These are phyloP conservation scores for Ischnura elegans DNA, from an alignment of 2,888 invertebrate species.

Conservation along the genomic window DNA sequence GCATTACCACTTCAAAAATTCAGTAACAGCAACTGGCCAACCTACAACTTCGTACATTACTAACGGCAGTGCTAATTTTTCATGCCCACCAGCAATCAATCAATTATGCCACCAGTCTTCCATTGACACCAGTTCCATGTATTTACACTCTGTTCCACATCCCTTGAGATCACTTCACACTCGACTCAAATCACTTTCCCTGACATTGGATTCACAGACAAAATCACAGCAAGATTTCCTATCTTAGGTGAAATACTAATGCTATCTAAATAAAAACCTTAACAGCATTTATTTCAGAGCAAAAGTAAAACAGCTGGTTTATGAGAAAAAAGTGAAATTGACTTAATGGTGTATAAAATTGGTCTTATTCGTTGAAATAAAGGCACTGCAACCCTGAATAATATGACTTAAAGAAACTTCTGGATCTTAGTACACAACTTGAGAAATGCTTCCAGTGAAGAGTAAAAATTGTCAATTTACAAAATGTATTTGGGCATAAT, in stretches of 20 bases:
- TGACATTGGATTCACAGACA: neutral
- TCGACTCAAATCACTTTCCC: neutral
- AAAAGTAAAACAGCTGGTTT: neutral
- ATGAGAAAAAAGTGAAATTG: neutral
- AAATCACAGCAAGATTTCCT: neutral
- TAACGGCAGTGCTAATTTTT: constrained; percentile 34
- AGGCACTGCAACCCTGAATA: constrained; percentile 61
- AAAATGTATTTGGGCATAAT: neutral
- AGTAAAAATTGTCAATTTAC: neutral
- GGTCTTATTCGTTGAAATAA: constrained; percentile 32
- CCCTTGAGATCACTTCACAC: neutral
- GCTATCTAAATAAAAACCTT: neutral
- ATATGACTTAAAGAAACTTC: neutral
- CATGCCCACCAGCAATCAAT: neutral
- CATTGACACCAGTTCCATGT: neutral
- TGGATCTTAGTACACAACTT: neutral
- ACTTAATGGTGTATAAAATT: neutral
- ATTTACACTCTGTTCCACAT: constrained; percentile 60
- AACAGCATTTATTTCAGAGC: neutral
- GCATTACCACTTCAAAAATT: neutral
- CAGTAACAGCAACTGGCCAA: neutral
- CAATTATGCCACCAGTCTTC: neutral
- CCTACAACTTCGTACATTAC: neutral
- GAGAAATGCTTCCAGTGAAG: neutral
- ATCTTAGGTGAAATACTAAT: neutral